Percentiles rank a stretch among this genome's conserved stretches.
phyloP scores from a whole-genome alignment of 2,113 vertebrate genomes.

The Cyphomyrus discorhynchus region DNA sequence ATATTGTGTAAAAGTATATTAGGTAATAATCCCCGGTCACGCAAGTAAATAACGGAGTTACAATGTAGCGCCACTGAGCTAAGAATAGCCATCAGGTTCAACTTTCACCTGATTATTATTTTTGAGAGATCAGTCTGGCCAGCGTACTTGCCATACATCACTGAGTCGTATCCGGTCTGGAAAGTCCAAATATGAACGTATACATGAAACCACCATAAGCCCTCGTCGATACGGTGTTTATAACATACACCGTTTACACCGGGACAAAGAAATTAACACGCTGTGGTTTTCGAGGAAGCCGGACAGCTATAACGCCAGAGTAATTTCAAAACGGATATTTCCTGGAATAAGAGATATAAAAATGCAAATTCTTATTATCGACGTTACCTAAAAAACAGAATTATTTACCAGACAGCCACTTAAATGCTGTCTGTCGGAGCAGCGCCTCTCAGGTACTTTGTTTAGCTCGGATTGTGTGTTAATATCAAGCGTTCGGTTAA shows the following conservation, averaged over 20 bases:
- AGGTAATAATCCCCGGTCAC: neutral
- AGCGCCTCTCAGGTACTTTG: neutral
- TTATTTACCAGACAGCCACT: neutral
- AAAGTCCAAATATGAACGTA: neutral
- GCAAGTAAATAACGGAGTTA: neutral
- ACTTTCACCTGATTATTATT: neutral
- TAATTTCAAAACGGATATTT: neutral
- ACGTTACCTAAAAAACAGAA: neutral
- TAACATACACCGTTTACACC: neutral
- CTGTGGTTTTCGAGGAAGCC: neutral
- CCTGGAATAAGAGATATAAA: neutral
- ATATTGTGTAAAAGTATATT: neutral
- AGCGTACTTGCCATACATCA: neutral
- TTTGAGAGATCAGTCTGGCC: neutral
- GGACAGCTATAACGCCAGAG: neutral
- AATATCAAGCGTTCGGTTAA: neutral
- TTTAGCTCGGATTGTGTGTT: neutral
- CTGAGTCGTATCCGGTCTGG: neutral
- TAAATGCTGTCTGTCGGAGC: neutral
- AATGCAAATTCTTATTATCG: neutral
- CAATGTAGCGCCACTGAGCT: neutral
- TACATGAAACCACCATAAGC: neutral
- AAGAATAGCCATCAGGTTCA: neutral
- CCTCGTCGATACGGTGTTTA: neutral
- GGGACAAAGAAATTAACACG: constrained; percentile 16